Conservation (phyloP, 2,888 invertebrate genomes). For the Therioaphis trifolii region DNA sequence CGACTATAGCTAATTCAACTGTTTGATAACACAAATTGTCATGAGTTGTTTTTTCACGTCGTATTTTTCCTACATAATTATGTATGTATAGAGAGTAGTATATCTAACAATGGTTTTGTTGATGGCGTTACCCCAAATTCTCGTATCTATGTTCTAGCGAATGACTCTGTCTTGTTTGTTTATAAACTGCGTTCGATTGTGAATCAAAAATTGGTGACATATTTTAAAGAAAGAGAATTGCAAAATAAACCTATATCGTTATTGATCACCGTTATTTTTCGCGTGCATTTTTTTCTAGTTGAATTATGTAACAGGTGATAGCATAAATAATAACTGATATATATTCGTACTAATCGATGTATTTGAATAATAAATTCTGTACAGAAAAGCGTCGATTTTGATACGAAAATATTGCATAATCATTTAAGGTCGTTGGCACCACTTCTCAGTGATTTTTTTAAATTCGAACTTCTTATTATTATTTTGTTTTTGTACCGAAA, state of each 20-base stretch:
- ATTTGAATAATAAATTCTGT: slow-evolving; percentile 58
- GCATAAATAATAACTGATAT: slow-evolving; percentile 30
- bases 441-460: slow-evolving; percentile 14
- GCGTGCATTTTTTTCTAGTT: slow-evolving; percentile 43
- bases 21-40: not conserved
- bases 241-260: slow-evolving; percentile 45
- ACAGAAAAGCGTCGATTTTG: slow-evolving; percentile 46
- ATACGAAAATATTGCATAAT: slow-evolving; percentile 52
- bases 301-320: slow-evolving; percentile 60
- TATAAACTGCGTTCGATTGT: slow-evolving; percentile 1
- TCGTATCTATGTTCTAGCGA: not conserved
- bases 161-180: slow-evolving; percentile 46
- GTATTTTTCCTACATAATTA: not conserved
- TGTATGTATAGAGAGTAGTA: not conserved
- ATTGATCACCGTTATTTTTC: slow-evolving; percentile 43
- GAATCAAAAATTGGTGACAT: slow-evolving; percentile 17
- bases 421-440: slow-evolving; percentile 48
- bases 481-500: slow-evolving; percentile 49
- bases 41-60: not conserved
- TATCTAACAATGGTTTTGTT: slow-evolving; percentile 35
- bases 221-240: slow-evolving; percentile 36
- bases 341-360: slow-evolving; percentile 31
- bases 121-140: slow-evolving; percentile 21
- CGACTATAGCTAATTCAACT: not conserved
- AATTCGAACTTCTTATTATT: slow-evolving; percentile 42